Evolutionary conservation across 2,888 invertebrate species (phyloP).

Genomic region (Petrolisthes manimaculis): DNA sequence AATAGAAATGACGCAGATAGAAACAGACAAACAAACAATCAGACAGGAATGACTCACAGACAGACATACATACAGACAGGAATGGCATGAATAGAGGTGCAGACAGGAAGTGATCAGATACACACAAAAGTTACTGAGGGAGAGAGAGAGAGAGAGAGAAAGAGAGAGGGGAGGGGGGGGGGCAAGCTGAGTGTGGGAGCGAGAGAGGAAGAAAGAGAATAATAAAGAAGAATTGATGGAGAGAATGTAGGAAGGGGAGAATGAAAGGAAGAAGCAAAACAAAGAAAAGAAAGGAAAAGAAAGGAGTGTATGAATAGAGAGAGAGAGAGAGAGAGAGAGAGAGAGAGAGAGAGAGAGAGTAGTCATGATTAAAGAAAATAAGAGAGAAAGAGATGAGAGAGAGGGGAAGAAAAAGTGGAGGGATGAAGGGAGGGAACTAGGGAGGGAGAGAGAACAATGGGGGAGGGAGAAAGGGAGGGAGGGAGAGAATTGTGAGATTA

Average conservation of each 20-base stretch:
- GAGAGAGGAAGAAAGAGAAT: background rate
- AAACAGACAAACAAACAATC: too few relatives aligned
- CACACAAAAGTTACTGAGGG: background rate
- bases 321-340: conserved; percentile 20
- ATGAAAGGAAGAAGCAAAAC: background rate
- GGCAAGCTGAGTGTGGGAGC: background rate
- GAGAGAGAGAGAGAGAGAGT: background rate
- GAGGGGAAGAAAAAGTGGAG: background rate
- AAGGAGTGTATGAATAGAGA: background rate
- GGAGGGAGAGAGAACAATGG: background rate
- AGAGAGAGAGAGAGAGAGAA: conserved; percentile 8
- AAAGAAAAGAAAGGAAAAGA: background rate
- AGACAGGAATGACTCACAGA: background rate
- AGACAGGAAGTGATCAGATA: background rate
- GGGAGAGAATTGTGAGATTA: background rate
- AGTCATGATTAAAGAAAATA: background rate
- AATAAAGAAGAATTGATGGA: background rate
- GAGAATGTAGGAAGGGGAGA: background rate
- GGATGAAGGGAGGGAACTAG: background rate
- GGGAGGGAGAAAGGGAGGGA: background rate
- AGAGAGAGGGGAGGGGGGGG: background rate
- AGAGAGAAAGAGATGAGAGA: background rate
- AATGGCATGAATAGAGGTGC: background rate
- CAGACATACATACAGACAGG: background rate
- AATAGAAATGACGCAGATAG: too few relatives aligned